phyloP scores from a whole-genome alignment of 2,113 vertebrate genomes.

The Opisthocomus hoazin region DNA sequence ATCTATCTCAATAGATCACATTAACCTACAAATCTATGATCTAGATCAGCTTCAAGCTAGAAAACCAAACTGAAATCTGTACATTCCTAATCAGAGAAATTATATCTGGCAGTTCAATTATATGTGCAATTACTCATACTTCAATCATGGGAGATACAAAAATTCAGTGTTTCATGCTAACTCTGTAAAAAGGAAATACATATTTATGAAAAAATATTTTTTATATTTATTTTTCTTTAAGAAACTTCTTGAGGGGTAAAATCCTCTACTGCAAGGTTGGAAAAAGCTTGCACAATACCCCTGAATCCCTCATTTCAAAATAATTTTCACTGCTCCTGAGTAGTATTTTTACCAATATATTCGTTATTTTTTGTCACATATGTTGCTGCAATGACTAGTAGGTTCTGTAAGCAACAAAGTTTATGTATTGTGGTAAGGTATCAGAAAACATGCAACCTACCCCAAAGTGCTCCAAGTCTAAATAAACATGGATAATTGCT shows the following conservation, averaged over 20 bases:
- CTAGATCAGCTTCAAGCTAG: conserved; percentile 15
- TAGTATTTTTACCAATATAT: not conserved
- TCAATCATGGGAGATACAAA: conserved; percentile 44
- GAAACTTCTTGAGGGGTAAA: not conserved
- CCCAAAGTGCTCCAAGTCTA: not conserved
- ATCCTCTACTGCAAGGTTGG: not conserved
- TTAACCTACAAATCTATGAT: conserved; percentile 27
- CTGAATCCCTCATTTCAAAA: not conserved
- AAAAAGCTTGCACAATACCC: not conserved
- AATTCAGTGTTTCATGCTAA: conserved; percentile 39
- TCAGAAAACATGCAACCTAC: not conserved
- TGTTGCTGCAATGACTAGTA: not conserved
- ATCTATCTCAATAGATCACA: conserved; percentile 33
- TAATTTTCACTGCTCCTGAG: not conserved
- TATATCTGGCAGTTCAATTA: conserved; percentile 63
- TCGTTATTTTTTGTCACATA: not conserved
- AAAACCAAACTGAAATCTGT: conserved; percentile 39
- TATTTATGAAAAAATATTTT: conserved; percentile 40
- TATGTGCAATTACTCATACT: conserved; percentile 56
- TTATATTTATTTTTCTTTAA: not conserved
- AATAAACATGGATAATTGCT: not conserved
- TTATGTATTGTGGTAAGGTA: not conserved
- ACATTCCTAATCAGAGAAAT: conserved; percentile 48
- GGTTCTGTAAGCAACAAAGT: not conserved
- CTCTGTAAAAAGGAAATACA: conserved; percentile 18